Conservation (phyloP, 2,113 vertebrate species). For the Gracilinanus agilis region DNA sequence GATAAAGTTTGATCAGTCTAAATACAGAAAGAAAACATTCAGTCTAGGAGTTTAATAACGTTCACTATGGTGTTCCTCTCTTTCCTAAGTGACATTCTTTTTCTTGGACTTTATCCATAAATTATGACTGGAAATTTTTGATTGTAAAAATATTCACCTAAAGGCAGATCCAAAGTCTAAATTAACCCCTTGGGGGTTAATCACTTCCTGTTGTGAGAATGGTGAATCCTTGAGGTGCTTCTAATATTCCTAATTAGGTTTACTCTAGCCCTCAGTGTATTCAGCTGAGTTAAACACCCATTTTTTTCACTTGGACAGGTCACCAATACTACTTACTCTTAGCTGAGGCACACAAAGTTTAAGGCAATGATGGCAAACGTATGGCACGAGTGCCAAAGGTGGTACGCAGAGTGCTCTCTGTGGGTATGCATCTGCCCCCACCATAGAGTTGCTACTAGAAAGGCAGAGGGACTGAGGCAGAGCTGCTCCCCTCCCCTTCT, state of each 20-base stretch:
- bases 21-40: constrained; percentile 61
- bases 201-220: neutral
- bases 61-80: constrained; percentile 64
- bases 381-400: too few relatives aligned
- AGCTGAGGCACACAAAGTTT: neutral
- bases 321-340: neutral
- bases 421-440: too few relatives aligned
- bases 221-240: constrained; percentile 31
- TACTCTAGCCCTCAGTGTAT: constrained; percentile 41
- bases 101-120: constrained; percentile 70
- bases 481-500: too few relatives aligned
- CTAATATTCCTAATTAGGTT: constrained; percentile 31
- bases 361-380: too few relatives aligned
- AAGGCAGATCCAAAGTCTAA: constrained; percentile 68
- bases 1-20: neutral
- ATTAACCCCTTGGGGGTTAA: constrained; percentile 58
- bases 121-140: constrained; percentile 72
- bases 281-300: neutral
- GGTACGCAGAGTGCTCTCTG: too few relatives aligned
- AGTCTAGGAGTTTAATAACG: constrained; percentile 63
- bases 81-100: constrained; percentile 66
- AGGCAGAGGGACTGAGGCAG: too few relatives aligned
- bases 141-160: constrained; percentile 46
- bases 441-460: too few relatives aligned
- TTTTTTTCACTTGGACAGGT: constrained; percentile 10